Evolutionary conservation across 2,113 vertebrate genomes (phyloP).

Genomic region (Pagrus major): DNA sequence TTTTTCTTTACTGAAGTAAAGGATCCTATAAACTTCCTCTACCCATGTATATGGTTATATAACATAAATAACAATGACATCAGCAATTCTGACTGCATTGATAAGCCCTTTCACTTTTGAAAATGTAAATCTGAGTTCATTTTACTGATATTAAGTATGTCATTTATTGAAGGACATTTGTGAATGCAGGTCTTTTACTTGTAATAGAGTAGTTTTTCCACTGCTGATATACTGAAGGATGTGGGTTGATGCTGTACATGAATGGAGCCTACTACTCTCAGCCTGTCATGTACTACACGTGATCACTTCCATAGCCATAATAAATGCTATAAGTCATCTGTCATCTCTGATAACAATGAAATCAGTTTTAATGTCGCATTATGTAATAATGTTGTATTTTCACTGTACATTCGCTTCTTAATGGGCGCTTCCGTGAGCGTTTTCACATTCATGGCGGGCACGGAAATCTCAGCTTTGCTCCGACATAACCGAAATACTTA

Average conservation of each 20-base stretch:
- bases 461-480: slow-evolving; percentile 10
- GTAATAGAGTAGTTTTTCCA: too few species aligned
- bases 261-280: too few species aligned
- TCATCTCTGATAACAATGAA: neutral
- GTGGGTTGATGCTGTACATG: too few species aligned
- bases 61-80: neutral
- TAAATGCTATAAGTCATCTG: neutral
- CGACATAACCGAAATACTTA: slow-evolving; percentile 57
- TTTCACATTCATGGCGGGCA: neutral
- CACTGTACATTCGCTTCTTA: neutral
- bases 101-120: neutral
- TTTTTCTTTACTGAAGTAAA: neutral
- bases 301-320: neutral
- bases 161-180: neutral
- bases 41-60: neutral
- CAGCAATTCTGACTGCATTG: neutral
- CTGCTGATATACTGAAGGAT: too few species aligned
- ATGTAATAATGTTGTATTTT: too few species aligned
- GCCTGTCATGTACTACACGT: neutral
- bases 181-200: neutral
- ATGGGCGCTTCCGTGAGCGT: neutral
- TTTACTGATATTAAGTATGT: too few species aligned
- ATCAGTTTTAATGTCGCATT: too few species aligned
- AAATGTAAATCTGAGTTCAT: neutral
- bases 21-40: neutral